These are phyloP conservation scores for Hydractinia symbiolongicarpus DNA, from an alignment of 30 jellyfish, hydroid and myxozoan species.

Conservation along the genomic window DNA sequence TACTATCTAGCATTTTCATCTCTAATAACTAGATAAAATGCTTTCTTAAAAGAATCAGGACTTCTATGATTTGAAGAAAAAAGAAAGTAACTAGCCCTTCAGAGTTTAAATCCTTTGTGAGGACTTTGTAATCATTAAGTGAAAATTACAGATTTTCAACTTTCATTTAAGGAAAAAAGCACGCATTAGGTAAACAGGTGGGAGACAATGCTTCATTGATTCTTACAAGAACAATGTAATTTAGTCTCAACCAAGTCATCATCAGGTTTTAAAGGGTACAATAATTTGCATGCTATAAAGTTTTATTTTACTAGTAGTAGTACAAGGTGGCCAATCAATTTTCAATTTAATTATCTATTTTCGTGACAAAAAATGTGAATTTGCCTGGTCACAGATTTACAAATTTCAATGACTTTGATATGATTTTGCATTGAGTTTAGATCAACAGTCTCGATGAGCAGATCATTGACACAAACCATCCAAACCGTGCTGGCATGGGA, in stretches of 20 bases:
- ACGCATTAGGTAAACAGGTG: background rate
- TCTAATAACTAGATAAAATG: constrained; percentile 29
- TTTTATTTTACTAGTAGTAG: too few species aligned
- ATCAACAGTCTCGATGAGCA: too few species aligned
- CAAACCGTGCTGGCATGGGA: too few species aligned
- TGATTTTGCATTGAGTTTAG: too few species aligned
- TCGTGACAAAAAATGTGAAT: too few species aligned
- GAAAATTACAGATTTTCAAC: background rate
- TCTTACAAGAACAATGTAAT: background rate
- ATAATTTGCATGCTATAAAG: too few species aligned
- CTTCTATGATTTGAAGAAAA: background rate
- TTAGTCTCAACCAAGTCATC: constrained; percentile 19
- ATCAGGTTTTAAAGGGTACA: background rate
- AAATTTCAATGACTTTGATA: too few species aligned
- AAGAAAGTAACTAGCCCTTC: background rate
- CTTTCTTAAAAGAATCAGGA: background rate
- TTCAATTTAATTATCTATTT: too few species aligned
- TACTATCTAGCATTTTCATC: constrained; percentile 17
- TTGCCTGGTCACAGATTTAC: too few species aligned
- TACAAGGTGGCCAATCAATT: too few species aligned
- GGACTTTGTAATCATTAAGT: constrained; percentile 15
- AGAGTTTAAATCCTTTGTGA: too few species aligned
- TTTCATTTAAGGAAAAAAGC: constrained; percentile 25
- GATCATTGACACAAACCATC: too few species aligned
- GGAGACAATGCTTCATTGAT: background rate